Evolutionary conservation across 2,113 vertebrate genomes (phyloP).

Genomic region (Ailurus styani): DNA sequence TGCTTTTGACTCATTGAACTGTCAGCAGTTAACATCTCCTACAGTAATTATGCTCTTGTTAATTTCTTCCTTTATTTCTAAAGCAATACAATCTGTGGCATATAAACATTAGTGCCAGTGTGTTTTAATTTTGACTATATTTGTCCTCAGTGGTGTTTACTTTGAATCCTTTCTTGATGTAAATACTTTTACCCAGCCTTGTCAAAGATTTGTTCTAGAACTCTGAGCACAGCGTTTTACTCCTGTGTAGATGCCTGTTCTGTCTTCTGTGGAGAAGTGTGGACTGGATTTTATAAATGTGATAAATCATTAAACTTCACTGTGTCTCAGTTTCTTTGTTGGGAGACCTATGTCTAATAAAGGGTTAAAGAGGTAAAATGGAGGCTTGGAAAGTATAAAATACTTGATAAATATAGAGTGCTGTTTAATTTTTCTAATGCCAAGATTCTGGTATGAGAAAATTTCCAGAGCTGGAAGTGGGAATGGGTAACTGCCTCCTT

Average conservation of each 20-base stretch:
- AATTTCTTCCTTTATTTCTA: conserved; percentile 1
- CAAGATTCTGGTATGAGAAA: neutral
- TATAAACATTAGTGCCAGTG: neutral
- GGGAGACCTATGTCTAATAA: neutral
- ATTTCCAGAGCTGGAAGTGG: neutral
- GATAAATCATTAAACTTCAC: neutral
- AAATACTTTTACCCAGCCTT: neutral
- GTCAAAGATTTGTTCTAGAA: neutral
- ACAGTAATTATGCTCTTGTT: neutral
- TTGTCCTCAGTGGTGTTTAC: neutral
- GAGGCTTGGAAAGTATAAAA: neutral
- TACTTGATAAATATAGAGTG: neutral
- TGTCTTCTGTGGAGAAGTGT: neutral
- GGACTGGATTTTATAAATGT: neutral
- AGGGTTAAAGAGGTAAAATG: neutral
- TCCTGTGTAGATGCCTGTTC: neutral
- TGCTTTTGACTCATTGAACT: neutral
- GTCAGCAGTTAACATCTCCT: neutral
- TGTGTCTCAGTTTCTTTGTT: neutral
- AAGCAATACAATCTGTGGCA: neutral
- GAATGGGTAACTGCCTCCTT: neutral
- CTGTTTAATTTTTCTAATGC: neutral
- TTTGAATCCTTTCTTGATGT: neutral
- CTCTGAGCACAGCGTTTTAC: neutral
- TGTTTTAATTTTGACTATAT: neutral